Base-by-base conservation (phyloP, 2,797 vertebrate genomes). In the Borostomias antarcticus region DNA sequence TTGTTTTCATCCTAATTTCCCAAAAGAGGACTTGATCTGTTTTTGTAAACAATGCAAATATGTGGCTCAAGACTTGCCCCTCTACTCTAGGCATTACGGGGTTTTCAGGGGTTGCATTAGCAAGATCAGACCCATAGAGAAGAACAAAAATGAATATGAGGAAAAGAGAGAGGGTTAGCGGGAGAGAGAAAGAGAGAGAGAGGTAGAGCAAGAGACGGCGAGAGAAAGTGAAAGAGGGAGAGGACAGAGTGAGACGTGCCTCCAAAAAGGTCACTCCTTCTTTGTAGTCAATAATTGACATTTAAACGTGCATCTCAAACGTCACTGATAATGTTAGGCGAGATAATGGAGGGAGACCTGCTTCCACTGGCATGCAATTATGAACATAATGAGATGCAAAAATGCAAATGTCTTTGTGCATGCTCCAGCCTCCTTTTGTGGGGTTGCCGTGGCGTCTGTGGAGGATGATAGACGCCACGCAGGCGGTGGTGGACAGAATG, bases 251-350 rank as follows among this genome's bases (percentile, higher is more conserved):
- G 54, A 85, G 83, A 79, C 82, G 90, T 91, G 91, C 92, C 90
- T 89, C 89, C 92, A 91, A 91, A 96, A 97, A 98, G 96, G 95
- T 96, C 95, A 94, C 85, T 89, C 89, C 91, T 93, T 94, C 94
- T 94, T 91, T 93, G 92, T 96, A 88, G 88, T 95, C 95, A 95
- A 92, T 93, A 92, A 94, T 92, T 98, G 95, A 97, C 96, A 97
- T 98, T 98, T 98, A 96, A 95, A 94, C 93, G 89, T 95, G 95
- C 94, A 86, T 95, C 95, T 94, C 93, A 93, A 94, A 95, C 92
- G 74, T 91, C 83, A 92, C 90, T 93, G 95, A 97, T 96, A 95
- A 94, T 95, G 92, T 94, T 93, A 94, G 87, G 82, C 69, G 84
- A 95, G 94, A 96, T 95, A 97, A 95, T 93, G 82, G 83, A 80